phyloP scores from a whole-genome alignment of 2,113 vertebrate genomes.

The Gambusia affinis region DNA sequence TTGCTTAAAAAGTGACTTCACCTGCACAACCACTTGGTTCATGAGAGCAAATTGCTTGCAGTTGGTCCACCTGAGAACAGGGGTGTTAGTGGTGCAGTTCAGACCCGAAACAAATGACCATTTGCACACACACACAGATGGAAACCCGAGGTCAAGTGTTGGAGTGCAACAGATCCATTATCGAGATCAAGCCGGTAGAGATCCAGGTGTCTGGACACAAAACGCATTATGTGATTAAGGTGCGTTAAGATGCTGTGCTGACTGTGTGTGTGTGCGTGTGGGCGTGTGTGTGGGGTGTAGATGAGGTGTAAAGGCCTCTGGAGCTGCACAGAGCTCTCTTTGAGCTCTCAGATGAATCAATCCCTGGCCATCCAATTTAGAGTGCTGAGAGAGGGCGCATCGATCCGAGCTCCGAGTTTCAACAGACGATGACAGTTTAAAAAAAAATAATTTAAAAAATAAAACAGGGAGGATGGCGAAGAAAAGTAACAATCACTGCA shows the following conservation, averaged over 20 bases:
- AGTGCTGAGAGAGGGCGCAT: slow-evolving; percentile 36
- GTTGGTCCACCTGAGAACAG: slow-evolving; percentile 14
- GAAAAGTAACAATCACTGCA: background rate
- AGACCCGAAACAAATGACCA: slow-evolving; percentile 65
- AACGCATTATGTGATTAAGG: slow-evolving; percentile 57
- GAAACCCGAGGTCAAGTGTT: slow-evolving; percentile 67
- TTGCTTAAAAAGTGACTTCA: slow-evolving; percentile 4
- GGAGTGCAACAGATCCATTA: slow-evolving; percentile 67
- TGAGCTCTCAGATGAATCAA: slow-evolving; percentile 59
- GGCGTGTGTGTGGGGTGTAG: slow-evolving; percentile 16
- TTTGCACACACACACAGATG: slow-evolving; percentile 36
- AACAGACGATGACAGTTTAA: slow-evolving; percentile 10
- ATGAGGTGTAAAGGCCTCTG: slow-evolving; percentile 14
- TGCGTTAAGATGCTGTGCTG: slow-evolving; percentile 29
- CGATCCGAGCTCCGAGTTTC: slow-evolving; percentile 40
- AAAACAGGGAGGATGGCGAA: background rate
- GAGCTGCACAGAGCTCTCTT: slow-evolving; percentile 26
- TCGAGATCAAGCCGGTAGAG: slow-evolving; percentile 52
- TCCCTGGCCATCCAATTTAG: slow-evolving; percentile 63
- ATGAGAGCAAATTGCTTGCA: slow-evolving; percentile 29
- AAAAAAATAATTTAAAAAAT: background rate
- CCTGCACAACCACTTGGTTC: slow-evolving; percentile 14
- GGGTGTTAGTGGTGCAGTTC: slow-evolving; percentile 38
- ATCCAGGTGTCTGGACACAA: slow-evolving; percentile 55
- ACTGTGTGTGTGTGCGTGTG: slow-evolving; percentile 35